Percentiles rank a stretch among this genome's conserved stretches.
These are phyloP conservation scores for Anastatus disparis DNA, from an alignment of 1,140 invertebrate species.

Conservation along the genomic window DNA sequence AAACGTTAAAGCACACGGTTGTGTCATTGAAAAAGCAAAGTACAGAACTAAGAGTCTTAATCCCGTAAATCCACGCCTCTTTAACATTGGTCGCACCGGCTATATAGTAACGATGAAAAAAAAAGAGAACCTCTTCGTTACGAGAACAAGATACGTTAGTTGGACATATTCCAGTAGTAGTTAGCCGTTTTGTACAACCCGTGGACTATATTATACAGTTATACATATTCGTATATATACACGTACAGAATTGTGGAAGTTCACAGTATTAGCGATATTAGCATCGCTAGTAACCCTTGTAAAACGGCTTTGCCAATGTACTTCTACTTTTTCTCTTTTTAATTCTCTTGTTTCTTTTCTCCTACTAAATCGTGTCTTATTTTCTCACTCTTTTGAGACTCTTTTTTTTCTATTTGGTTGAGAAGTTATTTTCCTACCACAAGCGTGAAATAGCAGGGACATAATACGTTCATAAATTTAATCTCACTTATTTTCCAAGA, in stretches of 20 bases:
- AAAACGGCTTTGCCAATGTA: slow-evolving; percentile 56
- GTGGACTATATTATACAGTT: not conserved
- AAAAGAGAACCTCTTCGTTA: slow-evolving; percentile 36
- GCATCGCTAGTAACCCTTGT: slow-evolving; percentile 56
- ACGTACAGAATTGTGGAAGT: no score
- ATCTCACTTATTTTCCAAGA: no score
- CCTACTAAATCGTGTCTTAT: not conserved
- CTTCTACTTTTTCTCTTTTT: slow-evolving; percentile 10
- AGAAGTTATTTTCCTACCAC: no score
- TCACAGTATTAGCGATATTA: no score
- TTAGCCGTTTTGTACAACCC: not conserved
- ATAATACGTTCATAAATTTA: no score
- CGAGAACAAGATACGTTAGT: not conserved
- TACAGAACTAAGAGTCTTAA: slow-evolving; percentile 21
- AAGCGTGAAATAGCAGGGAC: no score
- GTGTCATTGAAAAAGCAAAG: not conserved
- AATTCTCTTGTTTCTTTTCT: no score
- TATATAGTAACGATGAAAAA: not conserved
- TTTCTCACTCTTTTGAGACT: no score
- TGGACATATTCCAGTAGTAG: not conserved
- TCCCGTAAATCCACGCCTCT: slow-evolving; percentile 44
- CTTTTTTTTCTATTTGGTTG: no score
- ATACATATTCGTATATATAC: not conserved
- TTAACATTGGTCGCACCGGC: slow-evolving; percentile 43
- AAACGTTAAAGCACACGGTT: not conserved